Evolutionary conservation across 2,797 vertebrate genomes (phyloP).

Genomic region (Cynopterus sphinx): DNA sequence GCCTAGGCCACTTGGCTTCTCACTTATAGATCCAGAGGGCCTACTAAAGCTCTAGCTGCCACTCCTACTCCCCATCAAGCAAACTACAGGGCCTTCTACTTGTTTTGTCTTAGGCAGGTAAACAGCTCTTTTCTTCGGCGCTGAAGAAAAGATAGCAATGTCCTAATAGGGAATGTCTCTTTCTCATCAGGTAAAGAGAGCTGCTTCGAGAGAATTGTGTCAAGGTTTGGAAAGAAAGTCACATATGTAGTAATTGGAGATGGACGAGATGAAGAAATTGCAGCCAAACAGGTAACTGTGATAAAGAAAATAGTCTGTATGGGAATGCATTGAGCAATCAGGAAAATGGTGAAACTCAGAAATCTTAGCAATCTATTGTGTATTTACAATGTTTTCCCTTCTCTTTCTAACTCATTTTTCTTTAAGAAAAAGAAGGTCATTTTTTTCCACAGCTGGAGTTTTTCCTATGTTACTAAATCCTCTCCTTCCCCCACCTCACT

Average conservation of each 20-base stretch:
- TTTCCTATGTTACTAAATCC: not conserved
- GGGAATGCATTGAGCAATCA: not conserved
- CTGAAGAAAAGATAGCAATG: not conserved
- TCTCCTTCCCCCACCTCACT: not conserved
- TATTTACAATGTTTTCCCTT: not conserved
- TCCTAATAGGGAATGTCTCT: conserved; percentile 49
- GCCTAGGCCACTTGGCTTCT: too few species aligned
- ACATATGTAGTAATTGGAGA: conserved; percentile 99
- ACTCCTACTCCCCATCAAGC: too few species aligned
- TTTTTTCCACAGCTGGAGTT: not conserved
- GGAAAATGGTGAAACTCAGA: not conserved
- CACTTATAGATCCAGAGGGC: not conserved
- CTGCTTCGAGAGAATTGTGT: conserved; percentile 97
- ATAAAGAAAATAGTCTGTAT: not conserved
- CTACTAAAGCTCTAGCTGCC: not conserved
- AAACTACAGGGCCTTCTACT: not conserved
- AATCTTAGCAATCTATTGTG: not conserved
- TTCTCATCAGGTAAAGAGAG: conserved; percentile 94
- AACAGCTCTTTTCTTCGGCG: not conserved
- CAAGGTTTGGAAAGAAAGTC: conserved; percentile 97
- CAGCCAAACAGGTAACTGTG: conserved; percentile 94
- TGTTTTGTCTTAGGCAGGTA: not conserved
- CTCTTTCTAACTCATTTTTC: not conserved
- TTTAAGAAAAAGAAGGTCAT: not conserved
- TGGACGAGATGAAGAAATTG: conserved; percentile 97